Conservation (phyloP, 2,113 vertebrate species). For the Cyprinodon variegatus region DNA sequence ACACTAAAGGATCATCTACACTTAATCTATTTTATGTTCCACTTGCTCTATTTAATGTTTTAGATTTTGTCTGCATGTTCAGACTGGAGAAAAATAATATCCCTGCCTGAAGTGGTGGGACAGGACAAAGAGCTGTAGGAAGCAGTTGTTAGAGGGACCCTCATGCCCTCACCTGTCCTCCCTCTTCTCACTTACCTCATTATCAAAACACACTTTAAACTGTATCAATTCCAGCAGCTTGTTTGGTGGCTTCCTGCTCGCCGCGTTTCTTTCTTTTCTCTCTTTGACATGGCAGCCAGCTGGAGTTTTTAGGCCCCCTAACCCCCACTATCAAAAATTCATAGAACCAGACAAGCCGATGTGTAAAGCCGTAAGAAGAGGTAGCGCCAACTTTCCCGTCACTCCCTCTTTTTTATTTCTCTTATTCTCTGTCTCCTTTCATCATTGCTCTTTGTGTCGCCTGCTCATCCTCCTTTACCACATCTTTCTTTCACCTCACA, state of each 20-base stretch:
- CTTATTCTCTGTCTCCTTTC: slow-evolving; percentile 64
- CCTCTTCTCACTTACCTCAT: slow-evolving; percentile 39
- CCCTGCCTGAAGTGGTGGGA: background rate
- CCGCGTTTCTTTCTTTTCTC: slow-evolving; percentile 26
- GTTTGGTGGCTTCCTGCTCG: slow-evolving; percentile 36
- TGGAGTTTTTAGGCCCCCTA: slow-evolving; percentile 59
- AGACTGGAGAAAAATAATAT: background rate
- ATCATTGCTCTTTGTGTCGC: slow-evolving; percentile 58
- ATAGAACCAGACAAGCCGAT: slow-evolving; percentile 64
- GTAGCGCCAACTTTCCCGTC: slow-evolving; percentile 40
- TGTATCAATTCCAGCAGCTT: slow-evolving; percentile 19
- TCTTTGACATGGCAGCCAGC: slow-evolving; percentile 66
- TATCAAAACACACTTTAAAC: slow-evolving; percentile 57
- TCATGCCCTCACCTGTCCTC: slow-evolving; percentile 15
- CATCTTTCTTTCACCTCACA: slow-evolving; percentile 56
- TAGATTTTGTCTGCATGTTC: background rate
- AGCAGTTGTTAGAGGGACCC: slow-evolving; percentile 6
- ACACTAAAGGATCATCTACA: background rate
- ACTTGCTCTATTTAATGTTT: background rate
- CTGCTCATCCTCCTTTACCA: slow-evolving; percentile 43
- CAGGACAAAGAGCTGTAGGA: slow-evolving; percentile 8
- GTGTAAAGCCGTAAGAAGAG: slow-evolving; percentile 34
- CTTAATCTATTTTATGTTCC: background rate
- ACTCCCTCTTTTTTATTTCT: slow-evolving; percentile 45
- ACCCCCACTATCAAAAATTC: slow-evolving; percentile 73